Percentiles rank a stretch among this genome's conserved stretches.
phyloP scores from a whole-genome alignment of 2,888 invertebrate species.

The Neoascia interrupta region DNA sequence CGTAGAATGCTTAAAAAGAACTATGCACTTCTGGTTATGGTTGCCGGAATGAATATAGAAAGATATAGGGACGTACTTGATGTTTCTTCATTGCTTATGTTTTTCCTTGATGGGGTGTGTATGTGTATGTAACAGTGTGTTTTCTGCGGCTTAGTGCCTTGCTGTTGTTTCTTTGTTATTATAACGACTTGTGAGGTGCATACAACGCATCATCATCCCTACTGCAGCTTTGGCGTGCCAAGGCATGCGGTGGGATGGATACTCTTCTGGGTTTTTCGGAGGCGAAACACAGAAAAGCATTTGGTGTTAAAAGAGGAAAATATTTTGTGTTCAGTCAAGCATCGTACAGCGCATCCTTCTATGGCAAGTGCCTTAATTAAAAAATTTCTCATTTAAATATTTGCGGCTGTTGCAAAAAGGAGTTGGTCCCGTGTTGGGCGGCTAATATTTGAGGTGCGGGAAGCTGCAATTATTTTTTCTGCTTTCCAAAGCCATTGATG shows the following conservation, averaged over 20 bases:
- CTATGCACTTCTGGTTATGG: constrained; percentile 43
- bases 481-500: constrained; percentile 12
- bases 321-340: too few relatives aligned
- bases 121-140: neutral
- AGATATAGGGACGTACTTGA: neutral
- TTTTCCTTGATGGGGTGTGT: neutral
- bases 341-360: neutral
- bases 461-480: neutral
- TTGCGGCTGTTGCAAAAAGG: constrained; percentile 24
- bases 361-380: constrained; percentile 58
- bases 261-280: constrained; percentile 1
- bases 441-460: neutral
- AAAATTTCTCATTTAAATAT: constrained; percentile 59
- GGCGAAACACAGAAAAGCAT: constrained; percentile 28
- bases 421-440: neutral
- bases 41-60: constrained; percentile 24
- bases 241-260: neutral
- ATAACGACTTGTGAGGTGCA: constrained; percentile 7
- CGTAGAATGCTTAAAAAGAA: constrained; percentile 46
- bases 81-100: neutral
- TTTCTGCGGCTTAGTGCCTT: constrained; percentile 3
- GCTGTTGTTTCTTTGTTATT: constrained; percentile 18
- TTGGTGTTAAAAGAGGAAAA: neutral
- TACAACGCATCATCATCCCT: neutral
- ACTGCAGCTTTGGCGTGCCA: neutral